These are phyloP conservation scores for Sialia sialis DNA, from an alignment of 2,113 vertebrate genomes.

Conservation along the genomic window DNA sequence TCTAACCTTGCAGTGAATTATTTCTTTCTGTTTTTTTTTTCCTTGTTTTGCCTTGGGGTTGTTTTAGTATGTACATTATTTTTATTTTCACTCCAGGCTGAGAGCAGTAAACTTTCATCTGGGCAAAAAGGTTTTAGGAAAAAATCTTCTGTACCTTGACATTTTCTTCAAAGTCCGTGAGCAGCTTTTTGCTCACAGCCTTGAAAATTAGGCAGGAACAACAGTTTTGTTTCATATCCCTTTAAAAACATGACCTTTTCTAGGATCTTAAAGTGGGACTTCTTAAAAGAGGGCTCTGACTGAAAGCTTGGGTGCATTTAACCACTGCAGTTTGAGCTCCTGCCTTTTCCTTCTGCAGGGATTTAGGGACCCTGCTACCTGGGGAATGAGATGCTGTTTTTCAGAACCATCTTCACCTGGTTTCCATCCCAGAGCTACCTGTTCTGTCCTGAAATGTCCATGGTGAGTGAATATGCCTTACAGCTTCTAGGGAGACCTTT, in stretches of 20 bases:
- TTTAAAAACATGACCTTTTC: slow-evolving; percentile 13
- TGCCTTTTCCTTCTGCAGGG: background rate
- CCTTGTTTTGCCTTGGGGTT: background rate
- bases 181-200: background rate
- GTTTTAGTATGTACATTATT: background rate
- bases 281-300: background rate
- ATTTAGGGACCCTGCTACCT: background rate
- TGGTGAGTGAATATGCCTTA: background rate
- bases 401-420: background rate
- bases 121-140: background rate
- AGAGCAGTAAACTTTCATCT: background rate
- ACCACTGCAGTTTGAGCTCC: background rate
- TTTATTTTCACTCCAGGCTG: background rate
- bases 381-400: background rate
- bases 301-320: background rate
- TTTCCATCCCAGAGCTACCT: background rate
- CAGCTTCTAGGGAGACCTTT: background rate
- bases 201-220: background rate
- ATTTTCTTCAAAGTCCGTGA: background rate
- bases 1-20: background rate
- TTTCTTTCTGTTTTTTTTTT: background rate
- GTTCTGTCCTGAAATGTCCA: background rate
- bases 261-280: background rate
- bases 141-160: background rate
- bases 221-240: background rate